phyloP scores from a whole-genome alignment of 2,797 vertebrate species.

The Hephaestus fuliginosus region DNA sequence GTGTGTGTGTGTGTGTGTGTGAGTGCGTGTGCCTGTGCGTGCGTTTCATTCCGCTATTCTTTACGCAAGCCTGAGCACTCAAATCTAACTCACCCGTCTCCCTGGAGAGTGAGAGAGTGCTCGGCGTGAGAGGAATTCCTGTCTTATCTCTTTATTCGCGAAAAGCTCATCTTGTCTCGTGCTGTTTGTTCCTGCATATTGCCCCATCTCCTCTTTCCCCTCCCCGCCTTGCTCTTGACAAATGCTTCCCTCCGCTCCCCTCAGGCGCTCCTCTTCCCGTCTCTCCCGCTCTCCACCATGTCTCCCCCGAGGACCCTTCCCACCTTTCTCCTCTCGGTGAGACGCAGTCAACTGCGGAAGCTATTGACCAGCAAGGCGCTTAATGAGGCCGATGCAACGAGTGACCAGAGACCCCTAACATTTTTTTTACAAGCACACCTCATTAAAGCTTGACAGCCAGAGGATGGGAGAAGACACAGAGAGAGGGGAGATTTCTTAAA shows the following conservation, averaged over 20 bases:
- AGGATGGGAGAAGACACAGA: not conserved
- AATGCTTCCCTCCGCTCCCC: constrained; percentile 39
- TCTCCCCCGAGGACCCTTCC: constrained; percentile 41
- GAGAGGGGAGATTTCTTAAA: constrained; percentile 29
- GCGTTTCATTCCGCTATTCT: constrained; percentile 51
- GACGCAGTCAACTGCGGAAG: constrained; percentile 51
- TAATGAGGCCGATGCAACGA: constrained; percentile 78
- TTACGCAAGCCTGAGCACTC: constrained; percentile 64
- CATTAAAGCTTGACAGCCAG: constrained; percentile 59
- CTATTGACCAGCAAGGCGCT: constrained; percentile 66
- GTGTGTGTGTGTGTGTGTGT: not conserved
- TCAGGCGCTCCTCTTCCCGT: constrained; percentile 6
- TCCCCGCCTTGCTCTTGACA: constrained; percentile 28
- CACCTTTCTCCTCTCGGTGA: constrained; percentile 28
- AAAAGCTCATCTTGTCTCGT: constrained; percentile 67
- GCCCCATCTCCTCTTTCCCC: constrained; percentile 20
- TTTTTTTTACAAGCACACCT: constrained; percentile 62
- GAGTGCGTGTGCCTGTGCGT: not conserved
- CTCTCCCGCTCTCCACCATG: constrained; percentile 13
- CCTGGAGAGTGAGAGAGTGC: constrained; percentile 62
- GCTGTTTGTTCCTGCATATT: constrained; percentile 63
- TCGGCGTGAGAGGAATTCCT: constrained; percentile 64
- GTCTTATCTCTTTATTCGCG: constrained; percentile 65
- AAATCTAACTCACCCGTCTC: constrained; percentile 63
- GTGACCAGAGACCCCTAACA: constrained; percentile 66